phyloP scores from a whole-genome alignment of 2,797 vertebrate genomes.

The Lateolabrax maculatus region DNA sequence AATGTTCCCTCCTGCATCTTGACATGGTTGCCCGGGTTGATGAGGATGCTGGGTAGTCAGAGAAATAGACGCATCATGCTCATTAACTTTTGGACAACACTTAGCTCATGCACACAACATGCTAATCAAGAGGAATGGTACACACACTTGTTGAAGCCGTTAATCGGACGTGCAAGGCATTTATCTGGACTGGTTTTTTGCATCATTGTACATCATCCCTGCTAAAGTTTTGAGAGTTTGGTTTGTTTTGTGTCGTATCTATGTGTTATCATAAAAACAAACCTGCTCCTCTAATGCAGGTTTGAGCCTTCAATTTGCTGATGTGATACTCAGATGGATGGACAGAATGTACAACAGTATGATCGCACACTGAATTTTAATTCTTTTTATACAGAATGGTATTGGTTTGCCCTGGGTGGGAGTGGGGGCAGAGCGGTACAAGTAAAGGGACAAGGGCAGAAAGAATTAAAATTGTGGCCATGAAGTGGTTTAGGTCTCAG shows the following conservation, averaged over 20 bases:
- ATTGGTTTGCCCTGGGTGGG: constrained; percentile 37
- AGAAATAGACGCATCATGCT: constrained; percentile 70
- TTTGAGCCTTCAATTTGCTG: constrained; percentile 52
- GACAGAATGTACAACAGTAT: constrained; percentile 77
- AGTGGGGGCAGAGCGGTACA: constrained; percentile 60
- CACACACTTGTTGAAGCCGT: constrained; percentile 73
- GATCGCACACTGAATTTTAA: constrained; percentile 73
- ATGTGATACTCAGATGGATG: constrained; percentile 70
- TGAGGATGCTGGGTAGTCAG: constrained; percentile 94
- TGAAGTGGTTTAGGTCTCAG: constrained; percentile 69
- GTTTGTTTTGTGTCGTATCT: constrained; percentile 13
- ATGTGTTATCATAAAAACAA: constrained; percentile 21
- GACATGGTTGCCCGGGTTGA: constrained; percentile 99
- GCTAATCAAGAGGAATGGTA: constrained; percentile 92
- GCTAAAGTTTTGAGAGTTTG: not conserved
- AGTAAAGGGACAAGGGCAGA: constrained; percentile 63
- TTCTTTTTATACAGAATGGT: constrained; percentile 70
- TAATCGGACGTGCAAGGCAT: constrained; percentile 49
- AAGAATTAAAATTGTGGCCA: constrained; percentile 77
- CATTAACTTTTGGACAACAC: constrained; percentile 56
- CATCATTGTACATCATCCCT: constrained; percentile 24
- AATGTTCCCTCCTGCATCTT: constrained; percentile 99
- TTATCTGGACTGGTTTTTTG: constrained; percentile 26
- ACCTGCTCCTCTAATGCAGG: constrained; percentile 37
- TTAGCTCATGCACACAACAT: constrained; percentile 66